phyloP scores from a whole-genome alignment of 2,888 invertebrate species.

The Saturnia japonica region DNA sequence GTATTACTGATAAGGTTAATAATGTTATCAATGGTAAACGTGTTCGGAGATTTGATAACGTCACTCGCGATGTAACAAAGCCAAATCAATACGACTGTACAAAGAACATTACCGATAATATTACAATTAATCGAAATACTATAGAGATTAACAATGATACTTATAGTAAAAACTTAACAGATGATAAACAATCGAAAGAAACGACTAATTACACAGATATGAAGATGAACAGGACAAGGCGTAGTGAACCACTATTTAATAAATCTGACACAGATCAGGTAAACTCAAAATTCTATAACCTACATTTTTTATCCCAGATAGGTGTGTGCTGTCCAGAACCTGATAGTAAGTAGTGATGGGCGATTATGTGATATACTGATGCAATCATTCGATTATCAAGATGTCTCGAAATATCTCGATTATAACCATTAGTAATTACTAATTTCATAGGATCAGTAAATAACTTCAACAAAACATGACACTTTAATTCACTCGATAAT shows the following conservation, averaged over 20 bases:
- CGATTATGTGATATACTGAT: too few species aligned
- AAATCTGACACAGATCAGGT: slow-evolving; percentile 63
- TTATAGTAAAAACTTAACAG: slow-evolving; percentile 11
- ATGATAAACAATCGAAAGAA: neutral
- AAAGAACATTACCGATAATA: neutral
- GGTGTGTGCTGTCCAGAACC: neutral
- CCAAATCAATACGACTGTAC: slow-evolving; percentile 1
- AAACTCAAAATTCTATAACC: slow-evolving; percentile 18
- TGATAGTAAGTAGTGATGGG: neutral
- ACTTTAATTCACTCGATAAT: too few species aligned
- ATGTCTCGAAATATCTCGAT: too few species aligned
- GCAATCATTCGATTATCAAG: too few species aligned
- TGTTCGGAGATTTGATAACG: slow-evolving; percentile 40
- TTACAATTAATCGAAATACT: neutral
- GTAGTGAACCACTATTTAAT: slow-evolving; percentile 55
- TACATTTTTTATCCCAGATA: neutral
- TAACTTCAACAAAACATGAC: too few species aligned
- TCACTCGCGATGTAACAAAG: slow-evolving; percentile 7
- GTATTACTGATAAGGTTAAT: slow-evolving; percentile 36
- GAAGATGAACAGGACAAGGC: slow-evolving; percentile 43
- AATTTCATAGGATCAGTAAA: too few species aligned
- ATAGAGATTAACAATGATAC: slow-evolving; percentile 31
- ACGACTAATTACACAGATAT: neutral
- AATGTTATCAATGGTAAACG: slow-evolving; percentile 37
- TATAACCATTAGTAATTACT: too few species aligned